A percentile compares a stretch with the other conserved stretches of the same genome.
Evolutionary conservation across 2,113 vertebrate genomes (phyloP).

Genomic region (Abramis brama): DNA sequence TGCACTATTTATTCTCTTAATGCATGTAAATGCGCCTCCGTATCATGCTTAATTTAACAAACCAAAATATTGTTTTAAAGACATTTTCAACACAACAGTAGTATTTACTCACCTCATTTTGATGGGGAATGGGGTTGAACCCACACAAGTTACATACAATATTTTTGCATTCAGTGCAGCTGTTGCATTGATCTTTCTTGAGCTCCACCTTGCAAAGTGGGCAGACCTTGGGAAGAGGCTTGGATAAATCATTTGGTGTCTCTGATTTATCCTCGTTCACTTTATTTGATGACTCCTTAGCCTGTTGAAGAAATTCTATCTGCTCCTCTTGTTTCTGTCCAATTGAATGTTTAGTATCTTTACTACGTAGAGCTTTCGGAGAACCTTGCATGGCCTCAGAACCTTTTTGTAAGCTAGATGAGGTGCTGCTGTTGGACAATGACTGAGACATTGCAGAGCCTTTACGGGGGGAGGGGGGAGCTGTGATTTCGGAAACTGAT

Average conservation of each 20-base stretch:
- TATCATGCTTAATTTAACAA: neutral
- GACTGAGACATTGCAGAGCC: slow-evolving; percentile 28
- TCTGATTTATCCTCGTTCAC: slow-evolving; percentile 38
- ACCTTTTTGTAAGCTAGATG: neutral
- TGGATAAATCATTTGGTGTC: slow-evolving; percentile 12
- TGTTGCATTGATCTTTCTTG: slow-evolving; percentile 85
- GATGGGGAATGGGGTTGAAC: slow-evolving; percentile 92
- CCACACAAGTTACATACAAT: slow-evolving; percentile 94
- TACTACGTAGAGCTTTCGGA: slow-evolving; percentile 18
- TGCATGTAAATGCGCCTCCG: neutral
- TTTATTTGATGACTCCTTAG: neutral
- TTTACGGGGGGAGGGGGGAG: slow-evolving; percentile 19
- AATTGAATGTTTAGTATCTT: slow-evolving; percentile 18
- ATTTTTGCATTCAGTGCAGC: slow-evolving; percentile 90
- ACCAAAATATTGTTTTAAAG: neutral
- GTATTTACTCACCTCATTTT: slow-evolving; percentile 79
- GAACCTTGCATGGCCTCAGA: neutral
- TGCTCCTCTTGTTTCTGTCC: slow-evolving; percentile 64
- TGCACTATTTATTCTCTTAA: neutral
- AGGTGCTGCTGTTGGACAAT: slow-evolving; percentile 19
- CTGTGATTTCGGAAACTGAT: slow-evolving; percentile 7
- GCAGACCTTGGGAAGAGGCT: slow-evolving; percentile 38
- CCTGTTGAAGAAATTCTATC: neutral
- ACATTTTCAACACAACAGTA: neutral
- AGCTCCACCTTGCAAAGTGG: slow-evolving; percentile 86